Base-by-base conservation (phyloP, 1,140 invertebrate species). In the Zaprionus ornatus region DNA sequence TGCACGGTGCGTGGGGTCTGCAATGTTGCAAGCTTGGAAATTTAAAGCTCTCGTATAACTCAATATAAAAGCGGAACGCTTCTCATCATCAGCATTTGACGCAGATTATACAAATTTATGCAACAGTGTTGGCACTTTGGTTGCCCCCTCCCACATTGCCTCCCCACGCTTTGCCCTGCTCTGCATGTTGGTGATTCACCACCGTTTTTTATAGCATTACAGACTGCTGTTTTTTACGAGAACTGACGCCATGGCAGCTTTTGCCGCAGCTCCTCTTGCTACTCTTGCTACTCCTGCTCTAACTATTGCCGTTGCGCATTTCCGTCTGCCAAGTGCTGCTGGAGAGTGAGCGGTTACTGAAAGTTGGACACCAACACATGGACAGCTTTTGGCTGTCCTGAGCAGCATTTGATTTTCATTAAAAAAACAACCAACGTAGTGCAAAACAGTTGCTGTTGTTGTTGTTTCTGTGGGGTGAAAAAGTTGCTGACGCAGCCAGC, bases 21-120 rank as follows among this genome's bases (percentile, higher is more conserved):
- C 35, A n/a, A 37, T 52, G 67, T 63, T 79, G 64, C 76, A 80
- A 80, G 76, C 59, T 64, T 50, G 40, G 69, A 74, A 87, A 60
- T 82, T 87, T 82, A 82, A 83, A 66, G 80, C 65, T 55, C 60
- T 77, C 50, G 35, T 68, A 87, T 88, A 88, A 88, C 84, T 88
- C 84, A 88, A 87, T 87, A 73, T 73, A 75, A 83, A 59, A 71
- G 72, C 61, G 65, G 63, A 52, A 19, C 45, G 45, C 65, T 63
- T 25, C 66, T 61, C 66, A 50, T 63, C 67, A 70, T 67, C 62
- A 65, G 54, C 69, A 56, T 72, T 72, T 76, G 70, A 73, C 50
- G 62, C 61, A 78, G 80, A 88, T 87, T 87, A 88, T 87, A 88
- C 84, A 87, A 87, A 87, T 87, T 87, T 87, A 87, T 87, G 84